Evolutionary conservation across 2,113 vertebrate genomes (phyloP), one percentile per base, ranked within the genome.

Genomic region (Ciconia stormi): DNA sequence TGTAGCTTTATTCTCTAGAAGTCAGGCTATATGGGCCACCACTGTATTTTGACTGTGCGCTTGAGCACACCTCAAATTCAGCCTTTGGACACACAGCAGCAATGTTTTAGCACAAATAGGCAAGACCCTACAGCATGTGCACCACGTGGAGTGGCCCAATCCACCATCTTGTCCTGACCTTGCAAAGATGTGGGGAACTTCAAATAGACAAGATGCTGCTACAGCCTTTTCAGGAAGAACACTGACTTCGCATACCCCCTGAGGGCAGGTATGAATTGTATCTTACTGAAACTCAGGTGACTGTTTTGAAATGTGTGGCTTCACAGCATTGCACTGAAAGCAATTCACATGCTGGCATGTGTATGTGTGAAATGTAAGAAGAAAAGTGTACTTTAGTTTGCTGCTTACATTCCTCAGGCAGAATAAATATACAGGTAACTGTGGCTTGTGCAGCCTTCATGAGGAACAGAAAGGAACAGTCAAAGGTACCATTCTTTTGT

Each of bases 111-210:
- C 13, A 67, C 19, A 63, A 67, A 49, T 5, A 55, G 38, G 26
- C 6, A 80, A 80, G 22, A 55, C 15, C 9, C 29, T 50, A 7
- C 3, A 42, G 9, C 13, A 10, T n/a, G 30, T 29, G 25, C 82
- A 27, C 27, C 10, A 13, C 0, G 0, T n/a, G 25, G 55, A 53
- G 19, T 17, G 27, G 36, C 26, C 40, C 21, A 66, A 15, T 26
- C 18, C 10, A 11, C 30, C 5, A 1, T 36, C 34, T 66, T 78
- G 36, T 20, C 19, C 27, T 71, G 50, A 47, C 4, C 15, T 88
- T 72, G 10, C 20, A 80, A 67, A 14, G 19, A 32, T 38, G 11
- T 69, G 10, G 8, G 10, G 30, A 91, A 42, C 20, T 80, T 53
- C 29, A 76, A 42, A 81, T 10, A 86, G n/a, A 32, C 6, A 50